Percentiles rank a stretch among this genome's conserved stretches.
Conservation (phyloP, 2,888 invertebrate species). For the Microchrysa polita region DNA sequence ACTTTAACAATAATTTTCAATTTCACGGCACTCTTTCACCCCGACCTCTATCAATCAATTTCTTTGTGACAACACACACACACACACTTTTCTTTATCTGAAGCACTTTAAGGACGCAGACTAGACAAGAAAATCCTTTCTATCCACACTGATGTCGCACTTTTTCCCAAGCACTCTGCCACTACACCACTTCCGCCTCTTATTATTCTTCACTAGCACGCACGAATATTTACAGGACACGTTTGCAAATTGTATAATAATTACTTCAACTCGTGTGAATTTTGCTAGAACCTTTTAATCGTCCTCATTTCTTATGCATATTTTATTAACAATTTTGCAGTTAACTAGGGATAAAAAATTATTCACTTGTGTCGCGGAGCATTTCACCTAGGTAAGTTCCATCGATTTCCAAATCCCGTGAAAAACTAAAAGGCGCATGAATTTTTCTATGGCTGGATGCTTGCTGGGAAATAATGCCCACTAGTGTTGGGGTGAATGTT, state of each 20-base stretch:
- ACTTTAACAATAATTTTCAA: not conserved
- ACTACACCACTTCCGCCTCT: too few relatives aligned
- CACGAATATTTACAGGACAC: too few relatives aligned
- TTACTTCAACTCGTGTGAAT: not conserved
- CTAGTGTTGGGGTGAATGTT: not conserved
- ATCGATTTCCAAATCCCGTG: constrained; percentile 48
- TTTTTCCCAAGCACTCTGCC: not conserved
- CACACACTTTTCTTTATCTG: constrained; percentile 26
- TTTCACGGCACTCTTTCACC: not conserved
- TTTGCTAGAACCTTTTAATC: not conserved
- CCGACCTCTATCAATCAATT: constrained; percentile 29
- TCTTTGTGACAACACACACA: constrained; percentile 8
- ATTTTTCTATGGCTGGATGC: constrained; percentile 30
- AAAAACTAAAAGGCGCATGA: constrained; percentile 50
- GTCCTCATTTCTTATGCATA: constrained; percentile 15
- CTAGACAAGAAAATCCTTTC: not conserved
- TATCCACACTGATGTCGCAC: not conserved
- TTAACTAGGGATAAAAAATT: not conserved
- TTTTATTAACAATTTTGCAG: constrained; percentile 18
- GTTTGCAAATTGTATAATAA: not conserved
- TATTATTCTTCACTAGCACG: too few relatives aligned
- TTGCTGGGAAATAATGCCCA: constrained; percentile 10
- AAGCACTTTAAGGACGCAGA: too few relatives aligned
- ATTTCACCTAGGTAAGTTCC: constrained; percentile 31
- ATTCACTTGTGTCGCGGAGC: not conserved